Conservation (phyloP, 2,888 invertebrate species). For the Gnatocerus cornutus region DNA sequence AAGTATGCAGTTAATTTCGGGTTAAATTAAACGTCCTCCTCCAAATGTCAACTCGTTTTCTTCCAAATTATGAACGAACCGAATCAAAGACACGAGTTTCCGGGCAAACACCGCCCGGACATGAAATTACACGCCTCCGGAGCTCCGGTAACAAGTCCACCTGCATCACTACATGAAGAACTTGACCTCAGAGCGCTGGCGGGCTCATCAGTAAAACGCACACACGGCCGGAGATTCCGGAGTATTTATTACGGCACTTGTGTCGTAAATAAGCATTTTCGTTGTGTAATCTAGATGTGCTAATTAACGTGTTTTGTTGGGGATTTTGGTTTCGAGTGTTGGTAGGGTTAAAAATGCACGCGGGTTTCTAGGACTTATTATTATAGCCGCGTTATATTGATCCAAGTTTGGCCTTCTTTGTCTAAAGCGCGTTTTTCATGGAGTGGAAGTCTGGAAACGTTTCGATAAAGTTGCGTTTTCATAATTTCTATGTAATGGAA, state of each 20-base stretch:
- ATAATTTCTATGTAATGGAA: no score
- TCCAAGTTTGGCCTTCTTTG: background rate
- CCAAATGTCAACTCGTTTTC: conserved; percentile 29
- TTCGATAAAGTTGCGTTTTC: no score
- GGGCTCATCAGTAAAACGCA: conserved; percentile 23
- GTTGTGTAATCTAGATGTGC: background rate
- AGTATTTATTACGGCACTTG: conserved; percentile 15
- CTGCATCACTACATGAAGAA: conserved; percentile 15
- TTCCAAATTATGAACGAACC: background rate
- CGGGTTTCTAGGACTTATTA: no score
- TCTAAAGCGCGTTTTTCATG: no score
- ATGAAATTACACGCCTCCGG: conserved; percentile 33
- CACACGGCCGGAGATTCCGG: conserved; percentile 6
- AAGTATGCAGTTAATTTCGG: conserved; percentile 25
- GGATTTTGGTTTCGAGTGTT: no score
- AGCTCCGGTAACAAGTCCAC: conserved; percentile 27
- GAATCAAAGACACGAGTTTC: conserved; percentile 17
- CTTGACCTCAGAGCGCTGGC: conserved; percentile 11
- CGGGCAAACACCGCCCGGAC: conserved; percentile 17
- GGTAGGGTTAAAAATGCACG: no score
- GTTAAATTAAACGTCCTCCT: conserved; percentile 30
- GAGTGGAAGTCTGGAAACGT: no score
- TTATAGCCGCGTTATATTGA: background rate
- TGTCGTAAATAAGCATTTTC: conserved; percentile 19
- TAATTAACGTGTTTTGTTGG: no score